phyloP scores from a whole-genome alignment of 2,888 invertebrate genomes.

The Campoletis raptor region DNA sequence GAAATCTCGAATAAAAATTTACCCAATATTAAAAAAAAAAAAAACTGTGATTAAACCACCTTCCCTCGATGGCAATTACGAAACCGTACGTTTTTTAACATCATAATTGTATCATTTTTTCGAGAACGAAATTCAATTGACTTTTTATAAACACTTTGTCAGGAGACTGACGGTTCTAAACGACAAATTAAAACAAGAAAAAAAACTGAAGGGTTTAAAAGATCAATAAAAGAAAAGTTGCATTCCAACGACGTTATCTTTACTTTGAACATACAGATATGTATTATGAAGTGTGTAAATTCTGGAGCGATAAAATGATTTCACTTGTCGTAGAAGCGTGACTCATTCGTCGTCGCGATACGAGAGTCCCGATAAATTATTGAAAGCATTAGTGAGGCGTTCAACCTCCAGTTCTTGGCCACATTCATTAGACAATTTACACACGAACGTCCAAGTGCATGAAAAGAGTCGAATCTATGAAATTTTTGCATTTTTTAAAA shows the following conservation, averaged over 20 bases:
- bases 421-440: conserved; percentile 41
- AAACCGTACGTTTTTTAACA: not conserved
- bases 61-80: not conserved
- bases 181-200: not conserved
- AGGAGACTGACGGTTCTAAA: not conserved
- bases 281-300: not conserved
- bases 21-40: too few relatives aligned
- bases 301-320: conserved; percentile 42
- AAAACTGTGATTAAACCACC: too few relatives aligned
- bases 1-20: too few relatives aligned
- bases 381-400: conserved; percentile 10
- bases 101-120: too few relatives aligned
- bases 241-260: not conserved
- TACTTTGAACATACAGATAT: not conserved
- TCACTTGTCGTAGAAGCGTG: conserved; percentile 47
- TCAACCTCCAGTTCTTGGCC: not conserved
- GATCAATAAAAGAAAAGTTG: not conserved
- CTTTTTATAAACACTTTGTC: not conserved
- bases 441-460: conserved; percentile 3
- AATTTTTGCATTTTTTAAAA: conserved; percentile 17
- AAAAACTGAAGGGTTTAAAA: not conserved
- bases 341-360: conserved; percentile 51
- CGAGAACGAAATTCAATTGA: too few relatives aligned
- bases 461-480: conserved; percentile 37
- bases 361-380: conserved; percentile 48